Evolutionary conservation across 1,140 invertebrate species (phyloP), one percentile per base, ranked within the genome.

Genomic region (Brachionus rubens): DNA sequence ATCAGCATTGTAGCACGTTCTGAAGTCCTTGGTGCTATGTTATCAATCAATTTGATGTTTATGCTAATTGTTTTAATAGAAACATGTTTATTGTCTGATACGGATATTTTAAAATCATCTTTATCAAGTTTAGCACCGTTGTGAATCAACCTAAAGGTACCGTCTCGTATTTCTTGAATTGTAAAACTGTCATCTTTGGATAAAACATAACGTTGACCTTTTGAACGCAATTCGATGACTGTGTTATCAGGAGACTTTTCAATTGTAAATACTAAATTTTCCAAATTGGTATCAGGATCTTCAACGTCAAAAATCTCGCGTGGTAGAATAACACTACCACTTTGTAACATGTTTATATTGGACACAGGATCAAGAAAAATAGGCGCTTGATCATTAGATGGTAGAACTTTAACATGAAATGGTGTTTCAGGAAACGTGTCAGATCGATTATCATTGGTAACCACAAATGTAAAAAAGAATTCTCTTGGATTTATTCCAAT

Each of bases 381-480:
- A 0, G 68, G 68, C 7, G 43, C 68, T 50, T 72, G 68, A 24
- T 72, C 68, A n/a, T 72, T 72, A 24, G 46, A 16, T 30, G 68
- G 68, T 21, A 50, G 10, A 28, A 72, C 24, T 72, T 54, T 48
- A 16, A 72, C 36, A 24, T 48, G 50, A 50, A 72, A 72, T 30
- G 68, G 68, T 1, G 68, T 72, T 24, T 72, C 68, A 14, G 68
- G 68, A 50, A 72, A 72, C 28, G 68, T 72, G 28, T 72, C 68
- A 72, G 46, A 40, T 21, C 68, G 24, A 26, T 72, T 72, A 19
- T 72, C 68, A 26, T 72, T 72, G 3, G 30, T 72, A 12, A 72
- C 68, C 3, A 72, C 50, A 72, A 72, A 72, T 19, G 68, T 72
- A 30, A 72, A 72, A 72, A 50, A 72, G 50, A 72, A 72, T 14